phyloP scores from a whole-genome alignment of 2,888 invertebrate genomes.

The Stramonita haemastoma region DNA sequence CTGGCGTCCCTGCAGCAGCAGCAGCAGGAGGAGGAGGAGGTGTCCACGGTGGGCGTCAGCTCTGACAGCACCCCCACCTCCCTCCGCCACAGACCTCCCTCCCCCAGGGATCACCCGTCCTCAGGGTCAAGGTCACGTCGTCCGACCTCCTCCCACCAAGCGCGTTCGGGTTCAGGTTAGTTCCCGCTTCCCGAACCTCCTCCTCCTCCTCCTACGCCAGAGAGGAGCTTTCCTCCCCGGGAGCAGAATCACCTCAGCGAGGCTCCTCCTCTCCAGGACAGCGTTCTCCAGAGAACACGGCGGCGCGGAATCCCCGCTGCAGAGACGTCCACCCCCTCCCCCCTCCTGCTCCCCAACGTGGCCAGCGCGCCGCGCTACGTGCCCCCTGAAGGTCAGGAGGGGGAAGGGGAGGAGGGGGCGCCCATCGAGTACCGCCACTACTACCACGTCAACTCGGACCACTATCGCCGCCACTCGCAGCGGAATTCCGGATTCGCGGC shows the following conservation, averaged over 20 bases:
- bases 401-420: constrained; percentile 18
- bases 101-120: neutral
- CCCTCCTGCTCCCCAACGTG: constrained; percentile 14
- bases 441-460: constrained; percentile 48
- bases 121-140: neutral
- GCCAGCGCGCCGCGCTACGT: constrained; percentile 28
- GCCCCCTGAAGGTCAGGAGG: constrained; percentile 21
- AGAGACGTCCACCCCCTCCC: constrained; percentile 13
- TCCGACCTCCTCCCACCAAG: neutral
- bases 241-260: neutral
- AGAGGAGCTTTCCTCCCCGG: neutral
- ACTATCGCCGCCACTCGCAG: constrained; percentile 36
- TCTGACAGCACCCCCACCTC: neutral
- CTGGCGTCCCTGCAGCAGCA: too few species aligned
- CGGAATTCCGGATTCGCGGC: neutral
- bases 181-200: neutral
- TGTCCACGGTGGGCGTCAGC: neutral
- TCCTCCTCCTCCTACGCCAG: neutral
- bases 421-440: constrained; percentile 51
- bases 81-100: neutral
- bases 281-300: neutral
- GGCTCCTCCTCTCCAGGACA: neutral
- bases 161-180: neutral
- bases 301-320: neutral
- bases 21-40: too few species aligned